Percentiles rank a stretch among this genome's conserved stretches.
These are phyloP conservation scores for Labia minor DNA, from an alignment of 2,888 invertebrate genomes.

Conservation along the genomic window DNA sequence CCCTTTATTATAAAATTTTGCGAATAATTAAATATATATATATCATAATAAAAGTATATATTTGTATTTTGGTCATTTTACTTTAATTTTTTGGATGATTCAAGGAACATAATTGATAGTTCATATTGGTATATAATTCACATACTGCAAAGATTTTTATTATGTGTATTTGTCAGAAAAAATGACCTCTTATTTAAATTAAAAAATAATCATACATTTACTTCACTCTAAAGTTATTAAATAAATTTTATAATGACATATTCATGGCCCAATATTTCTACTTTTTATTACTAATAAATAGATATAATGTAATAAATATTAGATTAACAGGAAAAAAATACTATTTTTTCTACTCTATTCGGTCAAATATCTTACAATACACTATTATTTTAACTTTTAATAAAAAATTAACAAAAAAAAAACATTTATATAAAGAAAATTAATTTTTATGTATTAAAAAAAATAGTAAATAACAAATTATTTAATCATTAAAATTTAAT, in stretches of 20 bases:
- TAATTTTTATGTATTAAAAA: neutral
- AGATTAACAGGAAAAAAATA: neutral
- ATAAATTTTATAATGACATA: neutral
- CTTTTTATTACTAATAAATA: neutral
- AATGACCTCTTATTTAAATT: no score
- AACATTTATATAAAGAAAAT: neutral
- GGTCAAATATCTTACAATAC: neutral
- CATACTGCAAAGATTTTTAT: no score
- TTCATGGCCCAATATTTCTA: neutral
- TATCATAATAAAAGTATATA: no score
- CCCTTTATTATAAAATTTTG: no score
- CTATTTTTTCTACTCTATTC: neutral
- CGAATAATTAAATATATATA: no score
- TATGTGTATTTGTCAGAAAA: no score
- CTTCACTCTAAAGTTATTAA: no score
- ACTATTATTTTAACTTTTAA: neutral
- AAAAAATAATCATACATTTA: no score
- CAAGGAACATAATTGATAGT: no score
- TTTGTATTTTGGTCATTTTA: no score
- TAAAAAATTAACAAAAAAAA: neutral
- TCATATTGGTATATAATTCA: no score
- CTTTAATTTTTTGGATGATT: no score
- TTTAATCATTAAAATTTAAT: neutral
- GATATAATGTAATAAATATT: neutral
- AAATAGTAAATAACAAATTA: neutral